Conservation (phyloP, 2,888 invertebrate genomes). For the Netelia fuscicornis region DNA sequence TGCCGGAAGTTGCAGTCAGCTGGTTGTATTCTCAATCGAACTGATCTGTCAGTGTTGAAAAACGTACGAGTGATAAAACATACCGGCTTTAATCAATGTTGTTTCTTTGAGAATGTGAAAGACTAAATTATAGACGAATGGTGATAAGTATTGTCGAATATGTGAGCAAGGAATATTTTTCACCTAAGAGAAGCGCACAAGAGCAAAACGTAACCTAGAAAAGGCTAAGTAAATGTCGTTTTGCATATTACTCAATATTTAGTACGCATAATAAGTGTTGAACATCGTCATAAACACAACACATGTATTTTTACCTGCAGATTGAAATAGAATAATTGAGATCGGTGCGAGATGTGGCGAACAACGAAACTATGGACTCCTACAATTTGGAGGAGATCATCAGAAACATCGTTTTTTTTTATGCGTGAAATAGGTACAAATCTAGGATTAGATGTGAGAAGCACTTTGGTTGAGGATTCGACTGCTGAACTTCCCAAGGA, state of each 20-base stretch:
- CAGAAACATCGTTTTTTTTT: neutral
- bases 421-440: slow-evolving; percentile 30
- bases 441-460: slow-evolving; percentile 13
- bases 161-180: neutral
- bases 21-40: neutral
- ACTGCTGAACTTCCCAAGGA: slow-evolving; percentile 84
- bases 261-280: neutral
- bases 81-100: neutral
- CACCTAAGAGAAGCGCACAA: neutral
- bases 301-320: neutral
- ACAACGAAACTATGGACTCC: slow-evolving; percentile 65
- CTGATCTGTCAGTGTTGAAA: neutral
- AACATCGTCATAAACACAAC: neutral
- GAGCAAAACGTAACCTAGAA: neutral
- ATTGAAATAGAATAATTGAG: slow-evolving; percentile 32
- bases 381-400: slow-evolving; percentile 54
- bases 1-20: neutral
- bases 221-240: neutral
- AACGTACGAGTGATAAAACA: neutral
- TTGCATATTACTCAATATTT: neutral
- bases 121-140: neutral
- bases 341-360: slow-evolving; percentile 75
- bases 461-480: slow-evolving; percentile 35
- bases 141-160: neutral
- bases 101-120: neutral